Evolutionary conservation across 2,113 vertebrate species (phyloP).

Genomic region (Ageneiosus marmoratus): DNA sequence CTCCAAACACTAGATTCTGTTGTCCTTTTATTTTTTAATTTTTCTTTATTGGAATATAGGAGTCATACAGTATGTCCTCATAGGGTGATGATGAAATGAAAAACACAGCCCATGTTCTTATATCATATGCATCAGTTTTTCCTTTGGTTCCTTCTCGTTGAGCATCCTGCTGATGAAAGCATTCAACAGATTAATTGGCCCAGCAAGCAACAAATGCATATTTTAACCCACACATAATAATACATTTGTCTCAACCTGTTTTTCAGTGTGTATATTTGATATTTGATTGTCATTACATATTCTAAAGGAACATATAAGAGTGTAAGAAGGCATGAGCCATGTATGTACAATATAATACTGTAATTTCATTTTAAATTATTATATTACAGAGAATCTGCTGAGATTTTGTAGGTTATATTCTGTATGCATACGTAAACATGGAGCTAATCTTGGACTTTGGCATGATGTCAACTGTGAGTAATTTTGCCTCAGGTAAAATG

Average conservation of each 20-base stretch:
- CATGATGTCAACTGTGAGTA: slow-evolving; percentile 23
- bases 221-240: background rate
- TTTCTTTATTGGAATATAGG: background rate
- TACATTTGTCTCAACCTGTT: background rate
- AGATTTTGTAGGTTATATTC: background rate
- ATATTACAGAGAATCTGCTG: slow-evolving; percentile 2
- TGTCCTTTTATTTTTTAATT: background rate
- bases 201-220: background rate
- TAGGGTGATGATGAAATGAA: background rate
- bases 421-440: background rate
- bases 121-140: background rate
- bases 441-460: background rate
- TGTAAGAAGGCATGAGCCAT: background rate
- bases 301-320: background rate
- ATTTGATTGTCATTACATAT: background rate
- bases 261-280: slow-evolving; percentile 8
- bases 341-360: background rate
- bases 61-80: background rate
- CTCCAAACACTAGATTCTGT: background rate
- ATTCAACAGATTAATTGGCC: background rate
- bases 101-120: background rate
- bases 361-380: background rate
- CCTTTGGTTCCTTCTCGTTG: background rate
- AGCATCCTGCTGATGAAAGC: background rate
- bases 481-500: slow-evolving; percentile 33